Base-by-base conservation (phyloP, 2,113 vertebrate genomes). In the Sebastes fasciatus region DNA sequence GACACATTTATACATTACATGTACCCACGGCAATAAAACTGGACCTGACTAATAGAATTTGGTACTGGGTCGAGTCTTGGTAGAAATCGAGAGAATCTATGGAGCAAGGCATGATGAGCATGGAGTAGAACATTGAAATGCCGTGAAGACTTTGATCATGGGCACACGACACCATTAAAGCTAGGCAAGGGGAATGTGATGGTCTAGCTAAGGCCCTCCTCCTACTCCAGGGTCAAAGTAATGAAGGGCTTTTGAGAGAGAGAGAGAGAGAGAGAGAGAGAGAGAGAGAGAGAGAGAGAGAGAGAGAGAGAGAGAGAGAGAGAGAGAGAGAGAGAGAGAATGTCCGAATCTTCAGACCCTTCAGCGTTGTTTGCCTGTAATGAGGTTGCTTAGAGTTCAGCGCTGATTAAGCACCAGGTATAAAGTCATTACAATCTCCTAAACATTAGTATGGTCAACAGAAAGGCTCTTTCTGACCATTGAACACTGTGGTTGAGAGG, bases 311-410 rank as follows among this genome's bases (percentile, higher is more conserved):
- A 26, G 26, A 26, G 26, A 26, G 60, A 77, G 48, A 74, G 55
- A 54, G 34, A 48, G 46, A 48, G 46, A 48, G 58, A 75, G 46
- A 70, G 54, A 57, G 26, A 80, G 55, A 64, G 21, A 13, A 19
- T 10, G 55, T 85, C 84, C 66, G 34, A 79, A 63, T 81, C 81
- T 77, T 76, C 67, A 69, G 60, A 71, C 76, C 86, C 84, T 89
- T 65, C 68, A 74, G 85, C 51, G 1, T 14, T 60, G 48, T 89
- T 89, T 73, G 55, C 40, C 49, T 80, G 57, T 85, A 83, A 84
- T 87, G 83, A 89, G 87, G 83, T 77, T 77, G 74, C 76, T 57
- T 26, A 69, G 63, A 83, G 86, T 87, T 92, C 78, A 75, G 21
- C 1, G 2, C 76, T 89, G 87, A 94, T 91, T 83, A 86, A 84